Evolutionary conservation across 2,888 invertebrate species (phyloP), one percentile per base, ranked within the genome.

Genomic region (Lepidochitona cinerea): DNA sequence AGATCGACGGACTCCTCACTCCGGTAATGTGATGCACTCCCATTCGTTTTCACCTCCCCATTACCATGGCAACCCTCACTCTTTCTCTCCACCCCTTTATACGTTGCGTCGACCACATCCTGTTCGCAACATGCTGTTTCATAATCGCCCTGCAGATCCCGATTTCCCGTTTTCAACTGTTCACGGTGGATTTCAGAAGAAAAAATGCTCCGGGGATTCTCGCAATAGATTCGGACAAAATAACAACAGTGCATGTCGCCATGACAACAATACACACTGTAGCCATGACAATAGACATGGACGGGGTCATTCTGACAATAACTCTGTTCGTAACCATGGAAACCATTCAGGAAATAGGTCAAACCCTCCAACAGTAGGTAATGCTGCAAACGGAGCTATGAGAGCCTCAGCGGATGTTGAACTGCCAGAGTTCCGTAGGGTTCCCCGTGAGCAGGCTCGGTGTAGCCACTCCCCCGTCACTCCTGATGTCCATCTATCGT

Each of bases 401-500:
- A 54, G 54, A 1, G 29, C 14, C 59, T 29, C 23, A 1, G 23
- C 23, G 12, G 18, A 1, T 9, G 14, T 32, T 2, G 59, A 59
- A 29, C 26, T 29, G 26, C 26, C 59, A 29, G 59, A 32, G 23
- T 59, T 59, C 59, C 59, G 59, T 4, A 23, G 59, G 9, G 26
- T 59, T 9, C 59, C 23, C 23, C 23, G 59, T 29, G 26, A 23
- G 23, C 29, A 14, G 12, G 23, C 59, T 14, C 26, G 59, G 14
- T 29, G 59, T 29, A 59, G 59, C 66, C 37, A 37, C 36, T 84
- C 84, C 0, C 82, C 83, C 0, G 73, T 83, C 32, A 68, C 83
- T 14, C 77, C 80, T 7, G 83, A 84, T 65, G 81, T 84, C 1
- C 75, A 79, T 94, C 92, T 94, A 0, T 87, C 90, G 1, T 93